Base-by-base conservation (phyloP, 2,113 vertebrate genomes). In the Nothoprocta perdicaria region DNA sequence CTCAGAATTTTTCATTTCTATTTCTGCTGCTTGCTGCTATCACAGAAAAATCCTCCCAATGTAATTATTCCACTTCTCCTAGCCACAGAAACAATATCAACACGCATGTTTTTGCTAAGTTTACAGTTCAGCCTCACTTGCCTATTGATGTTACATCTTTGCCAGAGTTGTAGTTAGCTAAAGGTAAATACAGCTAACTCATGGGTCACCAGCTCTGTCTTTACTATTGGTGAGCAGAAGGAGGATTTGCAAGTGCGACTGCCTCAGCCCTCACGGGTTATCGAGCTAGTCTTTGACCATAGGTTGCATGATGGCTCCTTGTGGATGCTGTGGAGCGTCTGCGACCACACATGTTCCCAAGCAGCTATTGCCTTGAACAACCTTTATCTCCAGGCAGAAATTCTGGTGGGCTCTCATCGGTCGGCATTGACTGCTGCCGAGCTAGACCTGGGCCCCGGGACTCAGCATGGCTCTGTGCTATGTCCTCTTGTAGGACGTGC, bases 31-130 rank as follows among this genome's bases (percentile, higher is more conserved):
- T 15, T 71, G 8, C n/a, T 57, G 24, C 55, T 74, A 6, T 18
- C 31, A 12, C 0, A 2, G 38, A 4, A 89, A 57, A 89, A 89
- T 31, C 16, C 10, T 33, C 41, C 52, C 73, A 33, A 6, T 27
- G 4, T 6, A 31, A 58, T 43, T 26, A 58, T 57, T 74, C 22
- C n/a, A 53, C 0, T 0, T 8, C 83, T 66, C 13, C 60, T 33
- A n/a, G 26, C 65, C 7, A 48, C 11, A 7, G 4, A 22, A 19
- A 43, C 23, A 6, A 35, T 27, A 84, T 18, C 11, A 77, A 46
- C 5, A 10, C 19, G 4, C 2, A 26, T 3, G 5, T 33, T 74
- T 90, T 86, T 35, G 15, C 41, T 35, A 80, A 17, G 13, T 67
- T 86, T 73, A 53, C 9, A 17, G 18, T 67, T 84, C 43, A 92